A percentile compares a stretch with the other conserved stretches of the same genome.
phyloP scores from a whole-genome alignment of 2,113 vertebrate genomes.

The Taxidea taxus region DNA sequence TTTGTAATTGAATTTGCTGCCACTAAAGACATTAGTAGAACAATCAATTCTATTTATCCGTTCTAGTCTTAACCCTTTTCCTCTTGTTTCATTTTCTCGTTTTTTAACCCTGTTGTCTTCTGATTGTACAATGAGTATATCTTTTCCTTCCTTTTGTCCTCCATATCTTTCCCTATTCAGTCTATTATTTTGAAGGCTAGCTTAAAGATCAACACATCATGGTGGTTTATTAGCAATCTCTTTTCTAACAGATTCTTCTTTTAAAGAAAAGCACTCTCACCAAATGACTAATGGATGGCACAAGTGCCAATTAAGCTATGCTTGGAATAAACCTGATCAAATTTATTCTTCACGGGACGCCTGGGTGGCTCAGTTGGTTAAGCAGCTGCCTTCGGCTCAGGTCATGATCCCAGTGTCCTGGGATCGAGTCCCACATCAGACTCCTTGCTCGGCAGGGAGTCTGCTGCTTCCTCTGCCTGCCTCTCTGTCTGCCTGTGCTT shows the following conservation, averaged over 20 bases:
- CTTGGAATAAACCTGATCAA: background rate
- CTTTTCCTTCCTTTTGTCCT: background rate
- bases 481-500: too few species aligned
- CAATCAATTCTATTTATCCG: background rate
- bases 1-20: conserved; percentile 11
- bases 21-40: conserved; percentile 10
- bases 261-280: background rate
- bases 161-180: background rate
- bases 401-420: too few species aligned
- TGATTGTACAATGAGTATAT: background rate
- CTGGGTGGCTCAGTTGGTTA: too few species aligned
- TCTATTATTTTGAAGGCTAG: background rate
- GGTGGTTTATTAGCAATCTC: background rate
- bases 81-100: background rate
- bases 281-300: background rate
- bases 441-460: too few species aligned
- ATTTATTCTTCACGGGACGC: background rate
- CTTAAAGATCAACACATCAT: background rate
- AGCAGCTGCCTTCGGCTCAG: too few species aligned
- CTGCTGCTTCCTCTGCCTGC: too few species aligned
- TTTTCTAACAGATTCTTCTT: background rate
- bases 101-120: background rate
- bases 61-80: background rate
- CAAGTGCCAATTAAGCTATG: background rate
- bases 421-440: too few species aligned